Base-by-base conservation (phyloP, 1,140 invertebrate genomes). In the Pseudomyrmex concolor region DNA sequence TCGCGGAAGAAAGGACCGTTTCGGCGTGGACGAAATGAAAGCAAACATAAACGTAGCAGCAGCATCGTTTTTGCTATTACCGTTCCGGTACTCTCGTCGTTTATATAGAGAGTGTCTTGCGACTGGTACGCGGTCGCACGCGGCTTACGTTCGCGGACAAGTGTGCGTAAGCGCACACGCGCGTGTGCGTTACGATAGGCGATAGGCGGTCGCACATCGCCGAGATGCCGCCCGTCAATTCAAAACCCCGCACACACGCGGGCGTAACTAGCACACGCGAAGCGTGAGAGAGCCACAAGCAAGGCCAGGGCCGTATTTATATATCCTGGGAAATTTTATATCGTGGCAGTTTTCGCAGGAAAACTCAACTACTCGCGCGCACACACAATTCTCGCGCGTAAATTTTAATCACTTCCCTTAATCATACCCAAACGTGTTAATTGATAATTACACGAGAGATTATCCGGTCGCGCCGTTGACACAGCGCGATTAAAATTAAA, bases 111-210 rank as follows among this genome's bases (percentile, higher is more conserved):
- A 43, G 55, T 60, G 22, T 13, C 25, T 54, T 80, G 76, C 43
- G 76, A 71, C 76, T 80, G 76, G 76, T 80, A 80, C 76, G 22
- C 76, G 66, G 45, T 80, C 55, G 76, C 76, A 70, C 76, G 76
- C 54, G 66, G 66, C 45, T 80, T 55, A 43, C 22, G 4, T 34
- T 1, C 17, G 63, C 12, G 9, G 4, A 13, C 10, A 0, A 10
- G 34, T 57, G 17, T 22, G 19, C 13, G 51, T 67, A 12, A 17
- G 17, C 62, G 43, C 17, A 54, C 17, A 48, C 64, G 19, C 19
- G 22, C 1, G 19, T 50, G 19, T 22, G 34, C 34, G 34, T 34
- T 34, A 34, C 34, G 5, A 9, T 25, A 50, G 54, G 50, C 51
- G 48, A 68, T 51, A 68, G 45, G 54, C 54, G 57, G 17, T 48